Evolutionary conservation across 2,888 invertebrate species (phyloP).

Genomic region (Stegophylla sp.): DNA sequence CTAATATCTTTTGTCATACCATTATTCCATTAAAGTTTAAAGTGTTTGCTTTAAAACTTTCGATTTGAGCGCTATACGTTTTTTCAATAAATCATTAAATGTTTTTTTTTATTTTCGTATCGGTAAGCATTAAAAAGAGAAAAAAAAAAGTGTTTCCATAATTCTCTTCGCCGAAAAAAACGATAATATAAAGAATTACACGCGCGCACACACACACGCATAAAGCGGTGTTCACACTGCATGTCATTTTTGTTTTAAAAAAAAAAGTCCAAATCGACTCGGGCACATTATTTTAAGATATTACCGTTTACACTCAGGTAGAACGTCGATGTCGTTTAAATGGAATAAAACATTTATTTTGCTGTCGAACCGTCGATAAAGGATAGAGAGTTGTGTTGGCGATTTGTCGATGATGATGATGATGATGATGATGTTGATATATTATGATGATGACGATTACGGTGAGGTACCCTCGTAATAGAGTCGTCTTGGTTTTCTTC

Average conservation of each 20-base stretch:
- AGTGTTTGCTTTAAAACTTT: neutral
- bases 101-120: neutral
- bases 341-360: conserved; percentile 25
- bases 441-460: conserved; percentile 10
- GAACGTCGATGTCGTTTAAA: neutral
- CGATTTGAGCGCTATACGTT: neutral
- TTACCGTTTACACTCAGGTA: neutral
- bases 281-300: conserved; percentile 3
- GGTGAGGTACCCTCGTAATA: conserved; percentile 22
- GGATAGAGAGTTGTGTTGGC: neutral
- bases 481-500: conserved; percentile 24
- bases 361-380: conserved; percentile 19
- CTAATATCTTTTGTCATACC: neutral
- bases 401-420: conserved; percentile 10
- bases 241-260: neutral
- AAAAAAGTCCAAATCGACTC: neutral
- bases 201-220: neutral
- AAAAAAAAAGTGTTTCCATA: neutral
- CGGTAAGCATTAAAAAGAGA: neutral
- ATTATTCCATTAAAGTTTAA: neutral
- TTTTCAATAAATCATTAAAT: neutral
- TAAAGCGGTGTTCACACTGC: neutral
- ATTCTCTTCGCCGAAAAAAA: neutral
- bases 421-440: neutral
- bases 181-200: neutral